phyloP scores from a whole-genome alignment of 2,797 vertebrate genomes.

The Chromobotia macracanthus region DNA sequence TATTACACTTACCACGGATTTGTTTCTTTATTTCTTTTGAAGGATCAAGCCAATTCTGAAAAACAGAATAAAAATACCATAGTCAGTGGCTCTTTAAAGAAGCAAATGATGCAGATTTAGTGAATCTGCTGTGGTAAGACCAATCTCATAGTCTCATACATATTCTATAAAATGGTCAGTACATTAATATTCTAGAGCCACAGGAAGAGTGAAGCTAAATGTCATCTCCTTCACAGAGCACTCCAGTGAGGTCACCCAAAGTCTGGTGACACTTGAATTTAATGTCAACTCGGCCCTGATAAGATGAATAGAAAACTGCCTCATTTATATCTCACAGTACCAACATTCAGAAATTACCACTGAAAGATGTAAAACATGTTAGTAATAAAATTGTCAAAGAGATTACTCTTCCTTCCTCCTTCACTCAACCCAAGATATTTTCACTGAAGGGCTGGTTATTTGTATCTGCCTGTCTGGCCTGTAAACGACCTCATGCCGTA shows the following conservation, averaged over 20 bases:
- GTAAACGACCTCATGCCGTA: background rate
- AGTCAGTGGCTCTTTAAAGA: background rate
- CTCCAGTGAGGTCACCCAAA: conserved; percentile 65
- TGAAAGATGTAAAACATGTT: background rate
- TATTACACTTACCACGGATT: conserved; percentile 87
- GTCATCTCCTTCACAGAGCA: conserved; percentile 53
- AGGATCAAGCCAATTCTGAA: conserved; percentile 97
- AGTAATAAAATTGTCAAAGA: background rate
- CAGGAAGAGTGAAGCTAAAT: conserved; percentile 62
- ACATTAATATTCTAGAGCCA: conserved; percentile 56
- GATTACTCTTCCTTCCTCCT: background rate
- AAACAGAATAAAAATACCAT: background rate
- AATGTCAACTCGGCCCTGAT: conserved; percentile 8
- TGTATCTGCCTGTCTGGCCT: conserved; percentile 3
- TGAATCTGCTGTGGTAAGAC: conserved; percentile 9
- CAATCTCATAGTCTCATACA: conserved; percentile 42
- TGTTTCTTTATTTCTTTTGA: conserved; percentile 99
- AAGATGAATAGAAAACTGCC: conserved; percentile 25
- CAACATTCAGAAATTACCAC: conserved; percentile 5
- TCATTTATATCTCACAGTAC: conserved; percentile 3
- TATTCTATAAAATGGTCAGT: conserved; percentile 60
- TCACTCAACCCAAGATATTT: background rate
- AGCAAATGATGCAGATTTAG: conserved; percentile 27
- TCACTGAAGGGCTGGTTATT: conserved; percentile 11
- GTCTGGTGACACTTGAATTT: conserved; percentile 23